Evolutionary conservation across 2,888 invertebrate species (phyloP), one percentile per base, ranked within the genome.

Genomic region (Oligia fasciuncula): DNA sequence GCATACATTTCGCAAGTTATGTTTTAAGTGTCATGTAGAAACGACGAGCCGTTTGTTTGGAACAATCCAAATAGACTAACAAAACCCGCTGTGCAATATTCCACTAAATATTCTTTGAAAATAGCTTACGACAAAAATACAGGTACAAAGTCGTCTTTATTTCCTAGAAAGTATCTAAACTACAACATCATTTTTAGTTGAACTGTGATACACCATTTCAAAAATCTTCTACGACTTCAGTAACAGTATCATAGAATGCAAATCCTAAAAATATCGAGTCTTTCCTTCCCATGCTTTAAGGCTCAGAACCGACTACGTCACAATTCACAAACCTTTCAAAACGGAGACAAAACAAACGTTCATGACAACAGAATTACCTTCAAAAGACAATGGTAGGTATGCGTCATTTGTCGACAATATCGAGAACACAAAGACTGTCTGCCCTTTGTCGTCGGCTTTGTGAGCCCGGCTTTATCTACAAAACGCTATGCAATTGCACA

Each of bases 401-500:
- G 78, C 79, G 81, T 90, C 88, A 88, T 90, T 88, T 87, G 87
- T 87, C 87, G 86, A 86, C 88, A 85, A 81, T 90, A 91, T 91
- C 86, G 89, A 88, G 85, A 80, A 86, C 85, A 90, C 89, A 90
- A 91, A 91, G 90, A 87, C 84, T 81, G 79, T 73, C 80, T 85
- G 74, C 85, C 90, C 91, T 91, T 90, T 91, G 89, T 90, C 76
- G 85, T 79, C 81, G 87, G 84, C 89, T 88, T 89, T 90, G 90
- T 77, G 73, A 79, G 75, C 70, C 46, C 67, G 70, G 84, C 87
- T 89, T 92, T 90, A 90, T 90, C 89, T 87, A 81, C 85, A 84
- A 87, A 87, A 86, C 82, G 85, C 79, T 80, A 77, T 90, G 87
- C 91, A 89, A 87, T 92, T 90, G 88, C 84, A 85, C 63, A 72